These are phyloP conservation scores for Candoia aspera DNA, from an alignment of 2,113 vertebrate genomes.

Conservation along the genomic window DNA sequence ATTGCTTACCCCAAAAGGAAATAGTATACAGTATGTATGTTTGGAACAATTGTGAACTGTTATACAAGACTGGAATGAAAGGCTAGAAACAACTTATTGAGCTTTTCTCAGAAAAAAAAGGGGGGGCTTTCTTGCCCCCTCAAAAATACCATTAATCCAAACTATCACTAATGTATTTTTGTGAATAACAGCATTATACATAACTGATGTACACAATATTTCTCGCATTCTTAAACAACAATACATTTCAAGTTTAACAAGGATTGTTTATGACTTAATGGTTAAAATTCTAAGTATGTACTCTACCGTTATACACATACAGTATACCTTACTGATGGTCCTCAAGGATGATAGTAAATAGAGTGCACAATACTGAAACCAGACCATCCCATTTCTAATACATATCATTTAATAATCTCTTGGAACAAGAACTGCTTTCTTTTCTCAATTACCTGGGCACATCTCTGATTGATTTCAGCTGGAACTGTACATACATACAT, in stretches of 20 bases:
- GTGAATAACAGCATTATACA: not conserved
- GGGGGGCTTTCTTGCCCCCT: not conserved
- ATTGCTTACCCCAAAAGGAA: not conserved
- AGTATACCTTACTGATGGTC: not conserved
- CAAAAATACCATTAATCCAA: not conserved
- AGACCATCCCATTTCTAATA: slow-evolving; percentile 20
- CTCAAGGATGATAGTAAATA: not conserved
- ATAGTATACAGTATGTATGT: not conserved
- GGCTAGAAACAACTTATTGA: not conserved
- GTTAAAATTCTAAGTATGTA: slow-evolving; percentile 31
- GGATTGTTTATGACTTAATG: not conserved
- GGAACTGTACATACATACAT: too few relatives aligned
- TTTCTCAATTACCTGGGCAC: slow-evolving; percentile 19
- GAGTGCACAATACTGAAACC: not conserved
- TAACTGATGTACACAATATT: not conserved
- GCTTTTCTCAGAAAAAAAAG: not conserved
- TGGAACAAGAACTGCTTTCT: slow-evolving; percentile 21
- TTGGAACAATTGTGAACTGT: not conserved
- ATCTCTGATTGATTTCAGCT: slow-evolving; percentile 3
- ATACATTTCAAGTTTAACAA: not conserved
- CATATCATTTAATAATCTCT: slow-evolving; percentile 24
- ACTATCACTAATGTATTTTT: not conserved
- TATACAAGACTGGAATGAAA: not conserved
- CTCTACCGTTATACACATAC: slow-evolving; percentile 5
- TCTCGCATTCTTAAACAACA: not conserved